Conservation (phyloP, 2,113 vertebrate genomes). For the Ammospiza caudacuta region DNA sequence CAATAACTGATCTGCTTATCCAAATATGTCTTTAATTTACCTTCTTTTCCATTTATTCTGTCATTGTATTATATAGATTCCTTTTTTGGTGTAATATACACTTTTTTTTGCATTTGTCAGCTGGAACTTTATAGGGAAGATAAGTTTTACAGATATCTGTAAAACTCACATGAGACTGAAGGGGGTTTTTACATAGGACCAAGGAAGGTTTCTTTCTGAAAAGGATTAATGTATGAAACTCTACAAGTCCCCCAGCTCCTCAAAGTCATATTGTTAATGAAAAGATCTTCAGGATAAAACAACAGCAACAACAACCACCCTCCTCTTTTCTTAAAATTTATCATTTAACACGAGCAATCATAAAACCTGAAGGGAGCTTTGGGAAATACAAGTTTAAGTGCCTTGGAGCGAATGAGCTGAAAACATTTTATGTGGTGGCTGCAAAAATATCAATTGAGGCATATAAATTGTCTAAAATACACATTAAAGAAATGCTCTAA, state of each 20-base stretch:
- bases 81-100: background rate
- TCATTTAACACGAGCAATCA: background rate
- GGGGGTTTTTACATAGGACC: accelerated
- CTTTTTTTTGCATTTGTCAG: background rate
- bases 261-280: background rate
- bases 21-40: background rate
- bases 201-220: background rate
- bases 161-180: background rate
- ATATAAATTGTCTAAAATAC: slow-evolving; percentile 45
- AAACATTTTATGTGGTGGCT: slow-evolving; percentile 18
- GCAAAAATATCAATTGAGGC: background rate
- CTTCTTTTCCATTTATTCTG: background rate
- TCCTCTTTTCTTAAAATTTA: background rate
- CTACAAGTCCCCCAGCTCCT: background rate
- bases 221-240: background rate
- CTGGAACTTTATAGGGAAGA: background rate
- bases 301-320: background rate
- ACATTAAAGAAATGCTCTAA: slow-evolving; percentile 38
- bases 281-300: background rate
- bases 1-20: background rate
- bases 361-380: background rate
- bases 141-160: background rate
- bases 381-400: slow-evolving; percentile 17
- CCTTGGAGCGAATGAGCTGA: slow-evolving; percentile 1
- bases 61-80: background rate